Conservation (phyloP, 2,797 vertebrate genomes). For the Ataeniobius toweri region DNA sequence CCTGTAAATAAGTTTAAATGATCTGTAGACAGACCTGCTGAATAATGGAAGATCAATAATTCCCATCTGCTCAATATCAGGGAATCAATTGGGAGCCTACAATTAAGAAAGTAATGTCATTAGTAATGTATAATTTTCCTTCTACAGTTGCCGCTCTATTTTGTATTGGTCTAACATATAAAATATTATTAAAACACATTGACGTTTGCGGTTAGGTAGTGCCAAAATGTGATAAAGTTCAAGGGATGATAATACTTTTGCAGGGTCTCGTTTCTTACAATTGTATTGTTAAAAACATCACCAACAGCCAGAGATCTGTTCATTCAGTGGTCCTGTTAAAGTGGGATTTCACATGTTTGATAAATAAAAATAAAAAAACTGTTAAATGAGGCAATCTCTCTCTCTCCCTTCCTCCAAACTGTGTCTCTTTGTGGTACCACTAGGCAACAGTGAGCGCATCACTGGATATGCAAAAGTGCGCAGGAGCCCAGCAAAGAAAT, state of each 20-base stretch:
- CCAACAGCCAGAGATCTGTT: neutral
- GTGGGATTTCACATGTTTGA: slow-evolving; percentile 45
- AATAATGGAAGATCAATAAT: neutral
- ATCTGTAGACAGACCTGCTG: neutral
- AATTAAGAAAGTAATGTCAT: too few species aligned
- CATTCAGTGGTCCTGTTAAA: slow-evolving; percentile 11
- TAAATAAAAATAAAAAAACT: slow-evolving; percentile 27
- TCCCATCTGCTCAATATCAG: neutral
- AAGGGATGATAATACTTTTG: neutral
- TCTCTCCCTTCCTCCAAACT: slow-evolving; percentile 64
- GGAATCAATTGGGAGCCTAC: neutral
- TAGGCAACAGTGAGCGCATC: slow-evolving; percentile 77
- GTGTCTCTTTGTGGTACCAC: slow-evolving; percentile 66
- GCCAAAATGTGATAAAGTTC: neutral
- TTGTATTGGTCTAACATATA: neutral
- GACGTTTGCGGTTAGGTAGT: neutral
- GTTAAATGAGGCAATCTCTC: slow-evolving; percentile 61
- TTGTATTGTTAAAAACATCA: neutral
- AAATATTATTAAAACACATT: neutral
- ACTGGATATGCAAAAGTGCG: slow-evolving; percentile 78
- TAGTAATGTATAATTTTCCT: neutral
- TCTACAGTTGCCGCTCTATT: neutral
- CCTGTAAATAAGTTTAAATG: slow-evolving; percentile 18
- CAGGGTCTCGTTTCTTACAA: neutral
- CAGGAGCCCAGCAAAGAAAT: slow-evolving; percentile 72